Percentiles rank a stretch among this genome's conserved stretches.
Conservation (phyloP, 2,888 invertebrate species). For the Drosophila incognita region DNA sequence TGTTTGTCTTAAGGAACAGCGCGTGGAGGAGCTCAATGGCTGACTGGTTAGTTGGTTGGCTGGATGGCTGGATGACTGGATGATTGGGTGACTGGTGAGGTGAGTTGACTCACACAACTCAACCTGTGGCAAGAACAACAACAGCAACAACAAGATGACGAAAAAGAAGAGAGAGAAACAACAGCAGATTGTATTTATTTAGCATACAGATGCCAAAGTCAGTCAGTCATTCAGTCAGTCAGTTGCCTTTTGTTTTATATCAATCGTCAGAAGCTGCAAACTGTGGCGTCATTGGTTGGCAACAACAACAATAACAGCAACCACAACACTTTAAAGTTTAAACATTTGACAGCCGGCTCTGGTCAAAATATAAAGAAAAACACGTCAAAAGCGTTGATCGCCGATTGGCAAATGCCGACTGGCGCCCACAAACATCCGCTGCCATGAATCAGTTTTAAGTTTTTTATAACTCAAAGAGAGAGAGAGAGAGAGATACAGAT, state of each 20-base stretch:
- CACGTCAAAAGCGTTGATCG: constrained; percentile 60
- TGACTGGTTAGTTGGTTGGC: constrained; percentile 28
- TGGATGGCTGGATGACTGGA: constrained; percentile 24
- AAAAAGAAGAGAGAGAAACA: constrained; percentile 26
- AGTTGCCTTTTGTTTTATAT: constrained; percentile 59
- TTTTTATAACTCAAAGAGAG: constrained; percentile 28
- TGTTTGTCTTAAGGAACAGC: constrained; percentile 44
- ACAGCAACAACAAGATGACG: background rate
- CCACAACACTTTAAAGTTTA: constrained; percentile 9
- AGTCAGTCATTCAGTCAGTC: constrained; percentile 41
- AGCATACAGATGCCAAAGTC: constrained; percentile 22
- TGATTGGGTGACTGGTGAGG: constrained; percentile 30
- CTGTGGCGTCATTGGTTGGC: constrained; percentile 50
- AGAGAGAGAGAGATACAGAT: background rate
- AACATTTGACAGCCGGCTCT: constrained; percentile 42
- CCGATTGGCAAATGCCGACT: constrained; percentile 40
- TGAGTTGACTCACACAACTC: constrained; percentile 54
- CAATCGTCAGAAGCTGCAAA: constrained; percentile 57
- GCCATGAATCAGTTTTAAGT: constrained; percentile 56
- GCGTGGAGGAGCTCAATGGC: constrained; percentile 54
- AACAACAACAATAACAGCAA: background rate
- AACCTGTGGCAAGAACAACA: constrained; percentile 19
- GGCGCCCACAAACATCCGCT: constrained; percentile 75
- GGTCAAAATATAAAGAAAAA: constrained; percentile 44
- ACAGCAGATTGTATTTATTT: constrained; percentile 27